Percentiles rank a stretch among this genome's conserved stretches.
These are phyloP conservation scores for Dolichallabes microphthalmus DNA, from an alignment of 2,113 vertebrate genomes.

Conservation along the genomic window DNA sequence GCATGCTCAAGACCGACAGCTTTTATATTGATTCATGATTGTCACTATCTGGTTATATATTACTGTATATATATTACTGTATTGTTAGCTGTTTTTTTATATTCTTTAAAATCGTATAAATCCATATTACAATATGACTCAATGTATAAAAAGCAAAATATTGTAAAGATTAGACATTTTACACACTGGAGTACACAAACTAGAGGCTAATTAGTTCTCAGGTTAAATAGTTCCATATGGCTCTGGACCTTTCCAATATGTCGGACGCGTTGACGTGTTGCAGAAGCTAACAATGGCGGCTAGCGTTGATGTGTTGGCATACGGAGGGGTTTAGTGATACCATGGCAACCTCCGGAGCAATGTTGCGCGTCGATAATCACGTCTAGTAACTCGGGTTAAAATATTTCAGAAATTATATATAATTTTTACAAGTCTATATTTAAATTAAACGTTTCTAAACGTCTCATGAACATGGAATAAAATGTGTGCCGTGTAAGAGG, in stretches of 20 bases:
- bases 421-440: background rate
- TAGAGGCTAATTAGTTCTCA: background rate
- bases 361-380: background rate
- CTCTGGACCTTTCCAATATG: constrained; percentile 1
- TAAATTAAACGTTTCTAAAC: background rate
- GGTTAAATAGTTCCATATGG: background rate
- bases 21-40: too few relatives aligned
- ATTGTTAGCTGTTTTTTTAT: too few relatives aligned
- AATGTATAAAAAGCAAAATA: background rate
- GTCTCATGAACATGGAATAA: background rate
- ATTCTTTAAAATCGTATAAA: too few relatives aligned
- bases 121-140: too few relatives aligned
- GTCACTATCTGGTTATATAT: too few relatives aligned
- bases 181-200: background rate
- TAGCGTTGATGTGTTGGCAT: too few relatives aligned
- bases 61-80: too few relatives aligned
- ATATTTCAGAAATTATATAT: background rate
- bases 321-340: background rate
- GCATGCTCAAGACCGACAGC: too few relatives aligned
- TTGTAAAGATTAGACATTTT: background rate
- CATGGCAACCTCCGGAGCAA: background rate
- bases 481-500: too few relatives aligned
- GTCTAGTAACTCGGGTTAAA: background rate
- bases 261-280: background rate
- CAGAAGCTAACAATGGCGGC: background rate